phyloP scores from a whole-genome alignment of 2,888 invertebrate genomes.

The Sialis lutaria region DNA sequence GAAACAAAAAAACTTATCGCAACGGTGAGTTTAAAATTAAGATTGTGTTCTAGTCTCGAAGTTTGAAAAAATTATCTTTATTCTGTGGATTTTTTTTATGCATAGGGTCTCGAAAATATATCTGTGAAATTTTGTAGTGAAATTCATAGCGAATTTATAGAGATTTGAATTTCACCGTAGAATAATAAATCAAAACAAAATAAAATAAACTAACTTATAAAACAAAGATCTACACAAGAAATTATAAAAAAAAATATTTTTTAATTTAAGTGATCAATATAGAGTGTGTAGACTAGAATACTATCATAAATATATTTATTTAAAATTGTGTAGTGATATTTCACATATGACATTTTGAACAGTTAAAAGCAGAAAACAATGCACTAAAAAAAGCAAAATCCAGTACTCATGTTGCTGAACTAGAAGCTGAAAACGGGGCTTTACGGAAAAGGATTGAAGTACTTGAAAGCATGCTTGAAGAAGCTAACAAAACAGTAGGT shows the following conservation, averaged over 20 bases:
- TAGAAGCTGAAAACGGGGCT: conserved; percentile 9
- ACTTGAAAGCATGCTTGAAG: background rate
- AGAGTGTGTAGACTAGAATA: too few relatives aligned
- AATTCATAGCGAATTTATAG: too few relatives aligned
- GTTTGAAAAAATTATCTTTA: conserved; percentile 15
- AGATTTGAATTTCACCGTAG: too few relatives aligned
- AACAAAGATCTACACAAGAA: too few relatives aligned
- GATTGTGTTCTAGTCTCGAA: background rate
- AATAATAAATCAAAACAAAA: too few relatives aligned
- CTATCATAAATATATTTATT: too few relatives aligned
- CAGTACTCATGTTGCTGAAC: background rate
- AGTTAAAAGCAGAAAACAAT: background rate
- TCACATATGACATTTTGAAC: too few relatives aligned
- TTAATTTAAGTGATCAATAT: too few relatives aligned
- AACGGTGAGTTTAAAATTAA: conserved; percentile 21
- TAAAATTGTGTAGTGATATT: too few relatives aligned
- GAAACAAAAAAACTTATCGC: conserved; percentile 43
- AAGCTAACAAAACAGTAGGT: background rate
- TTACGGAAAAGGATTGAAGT: conserved; percentile 6
- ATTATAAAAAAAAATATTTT: too few relatives aligned
- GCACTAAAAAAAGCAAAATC: background rate
- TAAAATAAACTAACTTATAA: too few relatives aligned
- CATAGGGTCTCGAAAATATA: conserved; percentile 13
- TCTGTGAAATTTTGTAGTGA: too few relatives aligned
- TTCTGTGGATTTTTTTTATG: conserved; percentile 1